These are phyloP conservation scores for Elachura formosa DNA, from an alignment of 2,113 vertebrate species.

Conservation along the genomic window DNA sequence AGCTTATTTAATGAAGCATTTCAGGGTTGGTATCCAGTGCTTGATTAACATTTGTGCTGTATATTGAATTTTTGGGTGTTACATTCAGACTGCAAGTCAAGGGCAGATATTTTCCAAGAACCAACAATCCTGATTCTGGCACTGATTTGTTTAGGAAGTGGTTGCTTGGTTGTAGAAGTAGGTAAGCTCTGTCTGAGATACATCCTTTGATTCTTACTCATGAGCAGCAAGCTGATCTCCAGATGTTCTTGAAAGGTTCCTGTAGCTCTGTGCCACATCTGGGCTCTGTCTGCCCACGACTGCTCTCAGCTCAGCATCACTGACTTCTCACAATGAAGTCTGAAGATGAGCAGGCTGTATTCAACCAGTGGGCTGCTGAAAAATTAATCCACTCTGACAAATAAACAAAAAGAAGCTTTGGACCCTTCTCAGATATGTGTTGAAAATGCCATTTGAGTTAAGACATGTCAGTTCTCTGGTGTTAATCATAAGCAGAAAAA, in stretches of 20 bases:
- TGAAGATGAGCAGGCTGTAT: background rate
- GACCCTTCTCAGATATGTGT: background rate
- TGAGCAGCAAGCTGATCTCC: conserved; percentile 20
- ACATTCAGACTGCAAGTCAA: background rate
- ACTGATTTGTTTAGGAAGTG: background rate
- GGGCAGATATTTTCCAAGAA: background rate
- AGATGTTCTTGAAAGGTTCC: background rate
- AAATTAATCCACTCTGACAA: conserved; percentile 62
- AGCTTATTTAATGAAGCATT: background rate
- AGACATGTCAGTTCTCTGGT: background rate
- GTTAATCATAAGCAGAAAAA: background rate
- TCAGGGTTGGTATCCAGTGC: background rate
- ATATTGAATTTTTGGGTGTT: background rate
- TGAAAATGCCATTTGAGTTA: conserved; percentile 9
- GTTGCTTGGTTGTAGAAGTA: background rate
- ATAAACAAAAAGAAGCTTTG: conserved; percentile 43
- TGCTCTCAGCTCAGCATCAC: background rate
- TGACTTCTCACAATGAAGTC: background rate
- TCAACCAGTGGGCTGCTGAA: conserved; percentile 37
- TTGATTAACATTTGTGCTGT: background rate
- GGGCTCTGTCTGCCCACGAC: background rate
- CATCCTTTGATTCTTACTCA: background rate
- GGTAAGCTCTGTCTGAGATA: background rate
- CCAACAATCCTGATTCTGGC: background rate
- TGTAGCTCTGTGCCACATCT: conserved; percentile 4